Evolutionary conservation across 2,797 vertebrate species (phyloP).

Genomic region (Pangasius sanitwongsei): DNA sequence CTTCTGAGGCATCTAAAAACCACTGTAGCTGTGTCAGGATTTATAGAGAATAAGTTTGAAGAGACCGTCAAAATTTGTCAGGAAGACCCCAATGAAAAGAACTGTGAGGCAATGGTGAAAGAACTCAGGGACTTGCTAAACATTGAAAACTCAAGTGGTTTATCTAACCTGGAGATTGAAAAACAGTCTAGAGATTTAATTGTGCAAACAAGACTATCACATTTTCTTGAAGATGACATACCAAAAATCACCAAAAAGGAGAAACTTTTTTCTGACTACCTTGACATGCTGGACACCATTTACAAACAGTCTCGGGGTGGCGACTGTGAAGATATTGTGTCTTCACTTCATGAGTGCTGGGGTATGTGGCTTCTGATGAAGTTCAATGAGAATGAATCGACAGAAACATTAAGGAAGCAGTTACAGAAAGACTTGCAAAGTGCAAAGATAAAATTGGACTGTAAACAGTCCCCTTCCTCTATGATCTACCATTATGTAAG

Average conservation of each 20-base stretch:
- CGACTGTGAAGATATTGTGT: constrained; percentile 12
- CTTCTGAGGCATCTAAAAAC: neutral
- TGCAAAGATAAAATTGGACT: constrained; percentile 47
- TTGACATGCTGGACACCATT: constrained; percentile 3
- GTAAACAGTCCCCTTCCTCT: constrained; percentile 57
- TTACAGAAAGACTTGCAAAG: constrained; percentile 42
- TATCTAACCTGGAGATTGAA: constrained; percentile 12
- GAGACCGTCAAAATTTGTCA: neutral
- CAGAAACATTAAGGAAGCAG: constrained; percentile 21
- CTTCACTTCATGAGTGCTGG: constrained; percentile 52
- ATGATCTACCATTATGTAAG: constrained; percentile 54
- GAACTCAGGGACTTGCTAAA: neutral
- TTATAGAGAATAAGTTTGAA: neutral
- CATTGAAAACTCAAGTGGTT: rapidly evolving
- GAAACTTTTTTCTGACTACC: constrained; percentile 54
- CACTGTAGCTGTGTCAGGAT: neutral
- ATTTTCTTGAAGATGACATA: constrained; percentile 49
- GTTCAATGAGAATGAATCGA: constrained; percentile 12
- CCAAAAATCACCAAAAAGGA: constrained; percentile 48
- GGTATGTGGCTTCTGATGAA: constrained; percentile 48
- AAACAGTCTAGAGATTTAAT: constrained; percentile 33
- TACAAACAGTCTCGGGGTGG: neutral
- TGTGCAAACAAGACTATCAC: constrained; percentile 20
- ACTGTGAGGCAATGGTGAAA: neutral
- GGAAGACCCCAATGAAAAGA: neutral